Evolutionary conservation across 2,888 invertebrate genomes (phyloP), one percentile per base, ranked within the genome.

Genomic region (Enchytraeus crypticus): DNA sequence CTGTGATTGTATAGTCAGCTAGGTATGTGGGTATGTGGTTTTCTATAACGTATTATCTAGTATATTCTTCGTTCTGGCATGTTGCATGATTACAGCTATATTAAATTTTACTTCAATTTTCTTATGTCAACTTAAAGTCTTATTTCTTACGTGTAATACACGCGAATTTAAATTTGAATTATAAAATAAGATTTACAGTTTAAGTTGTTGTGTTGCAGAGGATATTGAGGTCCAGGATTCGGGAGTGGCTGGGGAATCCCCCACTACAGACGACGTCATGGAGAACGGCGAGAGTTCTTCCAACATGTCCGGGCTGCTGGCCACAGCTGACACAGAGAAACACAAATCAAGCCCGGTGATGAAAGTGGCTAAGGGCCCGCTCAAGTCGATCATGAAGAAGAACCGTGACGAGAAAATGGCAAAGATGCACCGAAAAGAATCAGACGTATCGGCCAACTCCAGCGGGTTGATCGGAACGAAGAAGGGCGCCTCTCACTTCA

Each of bases 351-450:
- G 56, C 43, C 61, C 30, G n/a, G 27, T 30, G 59, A 57, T 58
- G 2, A 61, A 60, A 32, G n/a, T 55, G n/a, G n/a, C 51, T 47
- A 64, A 64, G 29, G 57, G 57, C 18, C 64, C 64, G 14, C 61
- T 64, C 43, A 64, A 62, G 56, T 64, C 64, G 53, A 64, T 64
- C 57, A 64, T 64, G 58, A 64, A 64, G 59, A 64, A 64, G 49
- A n/a, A n/a, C n/a, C n/a, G 29, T 5, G 55, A 59, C 26, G 53
- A 59, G 30, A 49, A 14, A 14, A 51, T 51, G 30, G 51, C 29
- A 33, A 1, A 1, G 32, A 29, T 4, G 11, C 46, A 57, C 8
- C 57, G 57, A 29, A 57, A 57, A 14, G 57, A 57, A 29, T 57
- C 57, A n/a, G 57, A 57, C 18, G 27, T n/a, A 3, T 11, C 32